phyloP scores from a whole-genome alignment of 2,797 vertebrate genomes.

The Sebastes glaucus region DNA sequence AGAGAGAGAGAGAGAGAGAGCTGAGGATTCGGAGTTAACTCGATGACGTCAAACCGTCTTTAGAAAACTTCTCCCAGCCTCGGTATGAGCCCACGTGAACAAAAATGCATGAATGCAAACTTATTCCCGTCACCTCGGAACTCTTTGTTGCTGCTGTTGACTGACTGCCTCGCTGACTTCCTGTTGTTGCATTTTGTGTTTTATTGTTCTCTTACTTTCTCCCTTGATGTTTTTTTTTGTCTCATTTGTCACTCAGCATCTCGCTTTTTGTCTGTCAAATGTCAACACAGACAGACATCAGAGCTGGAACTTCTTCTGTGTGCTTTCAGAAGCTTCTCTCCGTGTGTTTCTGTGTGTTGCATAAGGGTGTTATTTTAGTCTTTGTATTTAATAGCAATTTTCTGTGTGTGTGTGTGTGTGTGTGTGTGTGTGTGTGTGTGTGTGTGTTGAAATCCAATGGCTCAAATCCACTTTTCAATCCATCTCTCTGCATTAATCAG shows the following conservation, averaged over 20 bases:
- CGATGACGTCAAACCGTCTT: neutral
- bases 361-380: conserved; percentile 2
- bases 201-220: neutral
- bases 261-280: neutral
- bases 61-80: neutral
- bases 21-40: neutral
- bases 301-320: neutral
- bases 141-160: neutral
- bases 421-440: neutral
- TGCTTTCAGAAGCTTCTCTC: neutral
- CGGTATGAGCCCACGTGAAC: neutral
- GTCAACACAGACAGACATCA: neutral
- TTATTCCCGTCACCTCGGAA: neutral
- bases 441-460: conserved; percentile 6
- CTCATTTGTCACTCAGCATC: neutral
- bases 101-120: neutral
- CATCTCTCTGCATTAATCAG: conserved; percentile 47
- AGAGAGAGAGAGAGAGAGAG: neutral
- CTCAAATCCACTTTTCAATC: conserved; percentile 47
- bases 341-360: neutral
- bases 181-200: neutral
- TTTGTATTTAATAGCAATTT: neutral
- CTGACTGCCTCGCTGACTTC: neutral
- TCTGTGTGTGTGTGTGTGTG: neutral
- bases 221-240: neutral